Evolutionary conservation across 2,888 invertebrate genomes (phyloP).

Genomic region (Oscheius sp.): DNA sequence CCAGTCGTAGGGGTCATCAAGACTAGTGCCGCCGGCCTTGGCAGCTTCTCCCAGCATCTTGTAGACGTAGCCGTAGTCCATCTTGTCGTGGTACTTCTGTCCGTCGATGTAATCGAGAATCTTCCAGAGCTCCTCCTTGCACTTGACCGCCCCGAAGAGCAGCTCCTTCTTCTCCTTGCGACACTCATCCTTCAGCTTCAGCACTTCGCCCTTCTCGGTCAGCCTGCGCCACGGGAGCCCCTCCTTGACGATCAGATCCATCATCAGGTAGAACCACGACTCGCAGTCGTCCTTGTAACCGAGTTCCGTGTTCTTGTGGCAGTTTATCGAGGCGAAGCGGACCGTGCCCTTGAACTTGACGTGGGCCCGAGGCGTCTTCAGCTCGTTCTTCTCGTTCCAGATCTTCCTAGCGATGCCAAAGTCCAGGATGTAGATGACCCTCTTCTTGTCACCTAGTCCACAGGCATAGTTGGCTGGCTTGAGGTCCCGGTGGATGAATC

Average conservation of each 20-base stretch:
- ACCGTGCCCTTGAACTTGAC: constrained; percentile 66
- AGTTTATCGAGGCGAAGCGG: constrained; percentile 64
- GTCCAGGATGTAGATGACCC: constrained; percentile 65
- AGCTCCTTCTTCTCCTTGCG: constrained; percentile 46
- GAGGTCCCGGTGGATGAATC: constrained; percentile 68
- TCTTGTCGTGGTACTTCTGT: constrained; percentile 21
- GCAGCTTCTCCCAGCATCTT: constrained; percentile 35
- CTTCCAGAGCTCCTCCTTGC: constrained; percentile 50
- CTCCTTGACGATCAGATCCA: constrained; percentile 57
- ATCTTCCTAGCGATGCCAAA: constrained; percentile 67
- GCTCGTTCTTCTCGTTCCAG: constrained; percentile 53
- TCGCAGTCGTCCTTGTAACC: constrained; percentile 68
- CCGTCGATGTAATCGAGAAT: constrained; percentile 62
- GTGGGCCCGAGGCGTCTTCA: constrained; percentile 54
- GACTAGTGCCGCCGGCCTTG: constrained; percentile 39
- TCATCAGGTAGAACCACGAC: constrained; percentile 67
- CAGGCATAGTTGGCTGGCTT: constrained; percentile 66
- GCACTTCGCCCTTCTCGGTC: constrained; percentile 57
- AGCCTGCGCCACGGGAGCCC: constrained; percentile 65
- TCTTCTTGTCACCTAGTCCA: constrained; percentile 42
- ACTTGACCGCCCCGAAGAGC: constrained; percentile 42
- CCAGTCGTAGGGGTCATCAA: constrained; percentile 62
- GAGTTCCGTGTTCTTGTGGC: constrained; percentile 60
- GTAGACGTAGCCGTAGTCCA: constrained; percentile 25
- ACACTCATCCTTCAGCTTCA: constrained; percentile 53